phyloP scores from a whole-genome alignment of 1,140 invertebrate genomes.

The Heterodera carotae region DNA sequence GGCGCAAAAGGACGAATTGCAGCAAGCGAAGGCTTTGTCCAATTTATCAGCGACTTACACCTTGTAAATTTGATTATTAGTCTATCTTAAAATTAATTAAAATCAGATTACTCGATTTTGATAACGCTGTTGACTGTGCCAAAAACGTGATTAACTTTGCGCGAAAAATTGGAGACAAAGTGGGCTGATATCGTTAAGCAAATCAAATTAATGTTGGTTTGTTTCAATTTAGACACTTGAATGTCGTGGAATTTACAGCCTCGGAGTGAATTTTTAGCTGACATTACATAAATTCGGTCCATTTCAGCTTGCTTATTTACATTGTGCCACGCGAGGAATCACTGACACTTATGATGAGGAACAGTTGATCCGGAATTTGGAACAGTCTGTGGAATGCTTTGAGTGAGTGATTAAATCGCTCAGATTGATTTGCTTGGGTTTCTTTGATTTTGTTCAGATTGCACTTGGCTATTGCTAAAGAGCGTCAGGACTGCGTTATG shows the following conservation, averaged over 20 bases:
- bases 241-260: conserved; percentile 15
- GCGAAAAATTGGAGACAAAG: conserved; percentile 15
- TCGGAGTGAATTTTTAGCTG: not conserved
- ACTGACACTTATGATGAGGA: not conserved
- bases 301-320: conserved; percentile 15
- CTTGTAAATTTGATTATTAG: not conserved
- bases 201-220: not conserved
- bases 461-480: conserved; percentile 14
- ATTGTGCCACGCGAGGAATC: not conserved
- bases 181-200: not conserved
- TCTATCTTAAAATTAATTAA: not conserved
- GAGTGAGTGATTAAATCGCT: conserved; percentile 10
- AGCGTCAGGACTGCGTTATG: not conserved
- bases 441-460: not conserved
- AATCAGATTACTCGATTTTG: conserved; percentile 13
- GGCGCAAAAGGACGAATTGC: not conserved
- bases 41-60: conserved; percentile 24
- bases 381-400: conserved; percentile 10
- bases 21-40: conserved; percentile 12
- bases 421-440: not conserved
- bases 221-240: conserved; percentile 19
- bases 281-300: not conserved
- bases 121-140: conserved; percentile 22
- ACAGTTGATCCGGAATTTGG: not conserved
- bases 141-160: conserved; percentile 13